Evolutionary conservation across 1,140 invertebrate species (phyloP).

Genomic region (Episyrphus balteatus): DNA sequence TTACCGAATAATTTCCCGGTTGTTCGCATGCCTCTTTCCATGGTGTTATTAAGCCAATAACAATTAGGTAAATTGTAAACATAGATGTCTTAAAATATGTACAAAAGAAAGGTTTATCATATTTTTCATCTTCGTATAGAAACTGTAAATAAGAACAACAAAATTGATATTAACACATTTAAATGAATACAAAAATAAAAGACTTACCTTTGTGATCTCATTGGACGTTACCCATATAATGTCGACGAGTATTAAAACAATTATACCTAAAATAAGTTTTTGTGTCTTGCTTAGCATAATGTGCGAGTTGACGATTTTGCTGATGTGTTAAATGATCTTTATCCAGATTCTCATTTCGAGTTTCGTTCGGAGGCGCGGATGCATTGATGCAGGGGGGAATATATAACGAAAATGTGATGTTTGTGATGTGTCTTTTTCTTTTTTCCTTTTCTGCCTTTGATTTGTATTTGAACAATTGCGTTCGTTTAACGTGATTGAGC

Average conservation of each 20-base stretch:
- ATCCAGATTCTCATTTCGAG: too few relatives aligned
- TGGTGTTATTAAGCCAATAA: constrained; percentile 68
- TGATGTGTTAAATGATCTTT: too few relatives aligned
- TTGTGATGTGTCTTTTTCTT: too few relatives aligned
- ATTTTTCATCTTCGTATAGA: constrained; percentile 67
- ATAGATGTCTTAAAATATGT: constrained; percentile 82
- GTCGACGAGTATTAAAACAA: constrained; percentile 70
- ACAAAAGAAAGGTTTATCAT: constrained; percentile 78
- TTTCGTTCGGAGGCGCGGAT: too few relatives aligned
- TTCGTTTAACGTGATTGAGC: too few relatives aligned
- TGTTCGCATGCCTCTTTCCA: constrained; percentile 68
- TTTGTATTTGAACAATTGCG: too few relatives aligned
- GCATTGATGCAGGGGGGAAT: too few relatives aligned
- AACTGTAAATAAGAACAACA: constrained; percentile 48
- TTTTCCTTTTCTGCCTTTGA: too few relatives aligned
- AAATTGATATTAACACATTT: background rate
- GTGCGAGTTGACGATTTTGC: too few relatives aligned
- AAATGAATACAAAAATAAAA: background rate
- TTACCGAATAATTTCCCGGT: constrained; percentile 53
- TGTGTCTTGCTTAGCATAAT: constrained; percentile 50
- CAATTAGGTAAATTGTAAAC: constrained; percentile 73
- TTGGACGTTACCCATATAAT: constrained; percentile 80
- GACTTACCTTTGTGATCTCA: constrained; percentile 67
- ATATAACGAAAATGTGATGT: too few relatives aligned
- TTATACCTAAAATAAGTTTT: constrained; percentile 61